A percentile compares a stretch with the other conserved stretches of the same genome.
phyloP scores from a whole-genome alignment of 2,888 invertebrate genomes.

The Biston stratarius region DNA sequence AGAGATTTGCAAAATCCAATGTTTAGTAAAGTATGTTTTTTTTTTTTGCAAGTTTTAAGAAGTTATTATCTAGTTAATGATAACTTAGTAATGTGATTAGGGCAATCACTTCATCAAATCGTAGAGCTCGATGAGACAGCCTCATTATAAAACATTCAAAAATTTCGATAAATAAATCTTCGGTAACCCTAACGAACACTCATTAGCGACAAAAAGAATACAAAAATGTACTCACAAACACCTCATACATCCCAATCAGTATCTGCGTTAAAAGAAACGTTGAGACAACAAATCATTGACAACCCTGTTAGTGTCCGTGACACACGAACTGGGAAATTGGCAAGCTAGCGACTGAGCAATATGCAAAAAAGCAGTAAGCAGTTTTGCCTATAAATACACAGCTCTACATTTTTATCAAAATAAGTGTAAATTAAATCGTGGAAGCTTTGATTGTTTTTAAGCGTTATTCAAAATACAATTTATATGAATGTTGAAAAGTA shows the following conservation, averaged over 20 bases:
- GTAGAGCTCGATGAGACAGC: background rate
- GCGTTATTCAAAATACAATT: no score
- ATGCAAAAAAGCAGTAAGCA: background rate
- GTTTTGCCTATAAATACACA: background rate
- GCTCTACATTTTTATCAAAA: no score
- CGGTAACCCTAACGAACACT: slow-evolving; percentile 67
- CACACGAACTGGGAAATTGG: slow-evolving; percentile 46
- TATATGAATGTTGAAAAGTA: no score
- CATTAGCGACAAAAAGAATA: slow-evolving; percentile 74
- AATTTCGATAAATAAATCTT: slow-evolving; percentile 37
- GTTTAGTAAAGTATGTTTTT: no score
- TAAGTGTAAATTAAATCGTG: no score
- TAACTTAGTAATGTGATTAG: no score
- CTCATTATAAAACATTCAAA: slow-evolving; percentile 1
- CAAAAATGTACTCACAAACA: slow-evolving; percentile 68
- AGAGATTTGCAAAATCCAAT: no score
- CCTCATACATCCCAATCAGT: slow-evolving; percentile 80
- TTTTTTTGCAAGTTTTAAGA: no score
- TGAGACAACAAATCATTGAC: slow-evolving; percentile 80
- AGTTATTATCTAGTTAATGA: no score
- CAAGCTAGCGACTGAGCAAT: slow-evolving; percentile 21
- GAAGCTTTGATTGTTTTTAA: no score
- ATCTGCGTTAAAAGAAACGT: slow-evolving; percentile 81
- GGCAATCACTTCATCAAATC: background rate
- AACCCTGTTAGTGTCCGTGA: slow-evolving; percentile 60